Conservation (phyloP, 1,140 invertebrate species). For the Luehdorfia chinensis region DNA sequence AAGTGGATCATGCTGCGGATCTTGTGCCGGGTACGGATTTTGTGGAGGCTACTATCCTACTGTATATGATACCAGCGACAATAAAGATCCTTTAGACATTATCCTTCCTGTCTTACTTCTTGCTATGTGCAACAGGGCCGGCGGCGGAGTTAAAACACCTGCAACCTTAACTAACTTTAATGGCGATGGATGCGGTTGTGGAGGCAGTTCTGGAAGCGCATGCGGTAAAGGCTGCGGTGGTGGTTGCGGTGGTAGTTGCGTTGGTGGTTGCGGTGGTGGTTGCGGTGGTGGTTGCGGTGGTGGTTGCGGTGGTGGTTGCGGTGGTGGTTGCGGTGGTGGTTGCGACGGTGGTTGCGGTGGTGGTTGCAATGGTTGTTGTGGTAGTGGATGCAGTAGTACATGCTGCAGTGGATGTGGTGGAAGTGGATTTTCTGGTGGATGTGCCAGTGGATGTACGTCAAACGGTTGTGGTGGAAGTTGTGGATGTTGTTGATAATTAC, state of each 20-base stretch:
- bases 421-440: background rate
- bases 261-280: constrained; percentile 10
- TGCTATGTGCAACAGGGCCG: constrained; percentile 23
- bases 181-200: too few species aligned
- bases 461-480: background rate
- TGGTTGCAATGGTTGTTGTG: background rate
- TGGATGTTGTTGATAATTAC: background rate
- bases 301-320: background rate
- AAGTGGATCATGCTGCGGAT: background rate
- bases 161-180: background rate
- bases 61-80: constrained; percentile 17
- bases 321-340: background rate
- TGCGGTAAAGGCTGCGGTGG: constrained; percentile 7
- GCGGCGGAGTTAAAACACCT: background rate
- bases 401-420: background rate
- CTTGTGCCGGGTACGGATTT: constrained; percentile 3
- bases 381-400: background rate
- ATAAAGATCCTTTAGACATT: constrained; percentile 33
- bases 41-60: constrained; percentile 9
- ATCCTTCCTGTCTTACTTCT: constrained; percentile 40
- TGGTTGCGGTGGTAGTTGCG: constrained; percentile 14
- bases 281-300: background rate
- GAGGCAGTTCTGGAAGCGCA: constrained; percentile 14
- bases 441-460: background rate
- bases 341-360: background rate